phyloP scores from a whole-genome alignment of 2,888 invertebrate species.

The Spodoptera exigua region DNA sequence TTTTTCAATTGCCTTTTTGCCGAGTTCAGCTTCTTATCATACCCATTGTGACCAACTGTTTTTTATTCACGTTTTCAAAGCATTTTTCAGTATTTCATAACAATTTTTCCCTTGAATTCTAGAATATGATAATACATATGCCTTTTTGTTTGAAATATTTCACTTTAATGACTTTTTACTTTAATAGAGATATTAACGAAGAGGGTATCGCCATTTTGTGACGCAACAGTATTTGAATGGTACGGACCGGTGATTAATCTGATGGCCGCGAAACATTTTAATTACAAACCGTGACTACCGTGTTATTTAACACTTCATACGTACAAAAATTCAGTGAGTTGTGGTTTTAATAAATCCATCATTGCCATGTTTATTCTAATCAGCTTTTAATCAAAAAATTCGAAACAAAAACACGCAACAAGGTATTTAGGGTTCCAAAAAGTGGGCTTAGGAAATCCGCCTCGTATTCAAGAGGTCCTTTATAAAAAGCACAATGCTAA shows the following conservation, averaged over 20 bases:
- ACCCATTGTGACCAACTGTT: too few relatives aligned
- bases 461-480: slow-evolving; percentile 61
- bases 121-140: too few relatives aligned
- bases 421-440: slow-evolving; percentile 15
- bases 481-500: slow-evolving; percentile 66
- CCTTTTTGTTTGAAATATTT: neutral
- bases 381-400: slow-evolving; percentile 3
- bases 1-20: too few relatives aligned
- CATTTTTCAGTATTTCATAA: too few relatives aligned
- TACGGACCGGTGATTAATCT: neutral
- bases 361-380: neutral
- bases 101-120: too few relatives aligned
- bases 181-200: neutral
- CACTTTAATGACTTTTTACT: neutral
- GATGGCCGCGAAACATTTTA: neutral
- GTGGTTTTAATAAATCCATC: neutral
- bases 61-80: too few relatives aligned
- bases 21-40: too few relatives aligned
- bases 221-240: neutral
- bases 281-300: slow-evolving; percentile 4
- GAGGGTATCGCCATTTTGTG: neutral
- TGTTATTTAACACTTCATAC: neutral
- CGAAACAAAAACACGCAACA: slow-evolving; percentile 30
- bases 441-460: slow-evolving; percentile 39
- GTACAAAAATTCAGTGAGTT: neutral